Base-by-base conservation (phyloP, 2,113 vertebrate genomes). In the Pelusios castaneus region DNA sequence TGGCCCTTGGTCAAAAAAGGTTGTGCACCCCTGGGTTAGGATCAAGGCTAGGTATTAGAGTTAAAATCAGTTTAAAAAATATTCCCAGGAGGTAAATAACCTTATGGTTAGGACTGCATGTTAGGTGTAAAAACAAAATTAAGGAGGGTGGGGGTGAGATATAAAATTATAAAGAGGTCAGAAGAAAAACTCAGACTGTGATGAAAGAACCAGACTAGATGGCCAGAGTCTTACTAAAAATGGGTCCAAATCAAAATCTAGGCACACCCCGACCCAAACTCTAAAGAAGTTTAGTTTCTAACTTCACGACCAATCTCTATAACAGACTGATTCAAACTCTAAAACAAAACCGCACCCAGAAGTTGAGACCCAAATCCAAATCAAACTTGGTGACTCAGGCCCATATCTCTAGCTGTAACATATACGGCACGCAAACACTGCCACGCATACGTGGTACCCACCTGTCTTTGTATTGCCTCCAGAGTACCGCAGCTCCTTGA, bases 391-490 rank as follows among this genome's bases (percentile, higher is more conserved):
- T 24, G 24, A 43, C 22, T 41, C 25, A 22, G 73, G 11, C 22
- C 22, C 73, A 45, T 41, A 8, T 24, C 38, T 75, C 41, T 67
- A 27, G 41, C 38, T 75, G 41, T 43, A 43, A 43, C 3, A 24
- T 75, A 24, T 24, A 27, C 9, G 17, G n/a, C 63, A 24, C 12
- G 73, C 41, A 27, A 12, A 73, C 38, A 24, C 22, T 43, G 22
- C 27, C 54, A 11, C 10, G 8, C 22, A 24, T 5, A 31, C 12
- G 1, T 41, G 6, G 10, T 45, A 86, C 92, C 31, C 11, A 99
- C 99, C 99, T 56, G 99, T 99, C 93, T 91, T 99, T 58, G 99
- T 99, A 97, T 99, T 99, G 84, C 99, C 99, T 24, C 99, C 99
- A 54, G 87, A 17, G 47, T 99, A 99, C 19, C 13, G 96, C 17